Evolutionary conservation across 2,888 invertebrate genomes (phyloP).

Genomic region (Hipparchia sbordonii): DNA sequence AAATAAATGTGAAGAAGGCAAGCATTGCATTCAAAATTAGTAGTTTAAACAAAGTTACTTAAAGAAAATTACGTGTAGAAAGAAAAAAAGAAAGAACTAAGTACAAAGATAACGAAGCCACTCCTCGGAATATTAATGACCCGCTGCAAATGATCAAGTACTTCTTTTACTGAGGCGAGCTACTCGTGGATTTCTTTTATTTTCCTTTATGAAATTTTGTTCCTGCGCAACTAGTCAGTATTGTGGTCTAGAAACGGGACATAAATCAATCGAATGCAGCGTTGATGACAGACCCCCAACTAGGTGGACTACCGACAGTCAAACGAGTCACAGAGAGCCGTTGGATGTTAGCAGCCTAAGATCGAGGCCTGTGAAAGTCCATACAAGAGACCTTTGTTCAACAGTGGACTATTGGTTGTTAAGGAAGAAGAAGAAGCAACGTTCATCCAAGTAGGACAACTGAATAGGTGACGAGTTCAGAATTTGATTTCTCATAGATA

Average conservation of each 20-base stretch:
- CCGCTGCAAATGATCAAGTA: conserved; percentile 35
- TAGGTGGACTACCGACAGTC: no score
- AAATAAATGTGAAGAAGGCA: background rate
- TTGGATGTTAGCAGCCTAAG: no score
- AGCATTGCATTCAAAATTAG: background rate
- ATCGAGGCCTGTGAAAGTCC: no score
- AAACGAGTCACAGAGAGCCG: no score
- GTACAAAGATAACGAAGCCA: conserved; percentile 37
- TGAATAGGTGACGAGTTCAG: no score
- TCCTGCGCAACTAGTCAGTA: background rate
- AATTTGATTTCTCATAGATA: background rate
- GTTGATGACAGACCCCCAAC: no score
- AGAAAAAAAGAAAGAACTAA: conserved; percentile 28
- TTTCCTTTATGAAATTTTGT: conserved; percentile 3
- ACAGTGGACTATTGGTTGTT: no score
- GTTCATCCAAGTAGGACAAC: no score
- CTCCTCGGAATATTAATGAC: conserved; percentile 36
- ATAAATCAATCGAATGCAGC: no score
- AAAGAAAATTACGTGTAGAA: conserved; percentile 31
- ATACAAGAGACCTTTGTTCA: no score
- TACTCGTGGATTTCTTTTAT: conserved; percentile 13
- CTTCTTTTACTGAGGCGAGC: conserved; percentile 13
- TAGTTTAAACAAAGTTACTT: conserved; percentile 14
- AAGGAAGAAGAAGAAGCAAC: no score
- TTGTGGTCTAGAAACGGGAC: no score